phyloP scores from a whole-genome alignment of 2,888 invertebrate species.

The Galerucella calmariensis region DNA sequence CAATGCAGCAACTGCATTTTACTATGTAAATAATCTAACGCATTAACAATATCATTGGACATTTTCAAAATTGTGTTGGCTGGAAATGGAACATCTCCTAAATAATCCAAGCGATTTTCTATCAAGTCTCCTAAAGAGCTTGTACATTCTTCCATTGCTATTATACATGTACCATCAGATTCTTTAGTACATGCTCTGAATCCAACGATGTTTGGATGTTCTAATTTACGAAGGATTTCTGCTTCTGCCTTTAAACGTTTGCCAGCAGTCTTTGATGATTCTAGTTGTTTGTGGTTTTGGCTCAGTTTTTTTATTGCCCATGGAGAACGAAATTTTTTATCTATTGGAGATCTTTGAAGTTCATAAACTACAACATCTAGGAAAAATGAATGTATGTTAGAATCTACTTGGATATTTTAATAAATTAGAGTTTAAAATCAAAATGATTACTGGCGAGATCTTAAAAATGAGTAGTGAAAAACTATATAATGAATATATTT shows the following conservation, averaged over 20 bases:
- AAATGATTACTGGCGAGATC: no score
- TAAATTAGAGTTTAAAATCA: no score
- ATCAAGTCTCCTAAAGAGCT: slow-evolving; percentile 79
- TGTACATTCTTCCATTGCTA: slow-evolving; percentile 85
- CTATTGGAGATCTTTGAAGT: slow-evolving; percentile 77
- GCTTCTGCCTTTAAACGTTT: slow-evolving; percentile 78
- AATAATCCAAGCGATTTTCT: slow-evolving; percentile 72
- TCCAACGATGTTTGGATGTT: slow-evolving; percentile 87
- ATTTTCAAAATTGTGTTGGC: slow-evolving; percentile 74
- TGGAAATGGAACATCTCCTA: slow-evolving; percentile 69
- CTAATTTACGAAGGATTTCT: slow-evolving; percentile 73
- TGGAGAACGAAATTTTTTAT: slow-evolving; percentile 78
- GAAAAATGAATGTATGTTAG: slow-evolving; percentile 19
- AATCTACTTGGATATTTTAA: neutral
- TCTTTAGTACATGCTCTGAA: slow-evolving; percentile 71
- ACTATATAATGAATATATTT: neutral
- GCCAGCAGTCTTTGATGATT: slow-evolving; percentile 56
- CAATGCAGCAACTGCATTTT: slow-evolving; percentile 79
- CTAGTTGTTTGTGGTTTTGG: slow-evolving; percentile 58
- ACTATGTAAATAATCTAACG: slow-evolving; percentile 81
- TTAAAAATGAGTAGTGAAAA: neutral
- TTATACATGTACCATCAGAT: slow-evolving; percentile 69
- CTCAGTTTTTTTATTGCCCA: slow-evolving; percentile 86
- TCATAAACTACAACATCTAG: slow-evolving; percentile 82
- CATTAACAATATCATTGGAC: slow-evolving; percentile 74